phyloP scores from a whole-genome alignment of 2,113 vertebrate species.

The Gila orcuttii region DNA sequence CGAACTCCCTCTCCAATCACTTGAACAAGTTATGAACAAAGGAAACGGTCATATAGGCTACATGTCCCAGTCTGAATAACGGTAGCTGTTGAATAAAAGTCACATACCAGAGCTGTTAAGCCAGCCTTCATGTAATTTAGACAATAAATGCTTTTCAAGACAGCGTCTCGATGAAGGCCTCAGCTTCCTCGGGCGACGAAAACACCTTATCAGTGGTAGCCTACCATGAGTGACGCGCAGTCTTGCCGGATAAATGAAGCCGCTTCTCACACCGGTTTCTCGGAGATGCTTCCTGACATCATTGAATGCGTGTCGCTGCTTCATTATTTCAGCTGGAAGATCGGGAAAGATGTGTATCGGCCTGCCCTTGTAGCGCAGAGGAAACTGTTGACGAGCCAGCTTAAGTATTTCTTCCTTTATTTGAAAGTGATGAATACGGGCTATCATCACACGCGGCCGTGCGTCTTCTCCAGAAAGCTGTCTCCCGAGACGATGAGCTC shows the following conservation, averaged over 20 bases:
- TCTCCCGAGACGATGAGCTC: conserved; percentile 9
- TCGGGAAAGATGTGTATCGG: background rate
- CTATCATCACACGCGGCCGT: conserved; percentile 4
- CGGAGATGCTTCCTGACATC: no score
- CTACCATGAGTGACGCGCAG: no score
- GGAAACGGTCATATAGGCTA: background rate
- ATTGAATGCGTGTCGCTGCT: no score
- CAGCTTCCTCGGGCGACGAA: background rate
- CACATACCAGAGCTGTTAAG: background rate
- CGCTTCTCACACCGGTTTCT: no score
- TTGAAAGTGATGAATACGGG: conserved; percentile 31
- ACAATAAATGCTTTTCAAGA: background rate
- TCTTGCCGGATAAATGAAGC: no score
- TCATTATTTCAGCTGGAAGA: no score
- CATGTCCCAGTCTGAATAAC: background rate
- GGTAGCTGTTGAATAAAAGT: background rate
- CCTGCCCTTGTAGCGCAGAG: conserved; percentile 2
- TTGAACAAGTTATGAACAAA: background rate
- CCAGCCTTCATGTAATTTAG: background rate
- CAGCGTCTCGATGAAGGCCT: background rate
- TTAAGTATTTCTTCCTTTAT: conserved; percentile 42
- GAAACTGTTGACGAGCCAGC: conserved; percentile 32
- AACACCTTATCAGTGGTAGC: background rate
- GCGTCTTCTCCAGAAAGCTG: background rate
- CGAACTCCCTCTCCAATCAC: background rate